These are phyloP conservation scores for Drosophila paulistorum DNA, from an alignment of 1,140 invertebrate species.

Conservation along the genomic window DNA sequence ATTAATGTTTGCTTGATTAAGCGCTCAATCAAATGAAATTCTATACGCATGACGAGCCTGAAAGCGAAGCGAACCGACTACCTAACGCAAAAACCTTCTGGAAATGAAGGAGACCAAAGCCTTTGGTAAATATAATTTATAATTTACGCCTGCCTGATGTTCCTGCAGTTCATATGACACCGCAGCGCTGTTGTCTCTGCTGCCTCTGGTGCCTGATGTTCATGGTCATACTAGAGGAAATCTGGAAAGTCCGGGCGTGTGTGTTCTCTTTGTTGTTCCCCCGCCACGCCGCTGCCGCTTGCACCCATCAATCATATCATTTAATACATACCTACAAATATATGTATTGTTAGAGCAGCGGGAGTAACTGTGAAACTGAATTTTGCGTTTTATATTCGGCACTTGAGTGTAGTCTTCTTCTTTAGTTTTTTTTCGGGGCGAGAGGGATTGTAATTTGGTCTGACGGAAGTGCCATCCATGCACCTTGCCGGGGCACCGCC, in stretches of 20 bases:
- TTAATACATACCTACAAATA: constrained; percentile 41
- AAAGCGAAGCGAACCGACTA: constrained; percentile 38
- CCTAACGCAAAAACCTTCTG: constrained; percentile 21
- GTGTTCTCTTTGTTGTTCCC: constrained; percentile 18
- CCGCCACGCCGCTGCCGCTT: constrained; percentile 24
- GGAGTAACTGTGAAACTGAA: constrained; percentile 40
- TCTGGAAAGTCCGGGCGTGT: constrained; percentile 10
- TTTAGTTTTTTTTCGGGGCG: constrained; percentile 35
- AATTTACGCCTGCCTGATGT: constrained; percentile 43
- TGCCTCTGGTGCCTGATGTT: not conserved
- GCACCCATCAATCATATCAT: constrained; percentile 66
- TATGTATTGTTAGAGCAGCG: constrained; percentile 21
- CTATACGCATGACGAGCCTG: constrained; percentile 71
- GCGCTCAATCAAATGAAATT: constrained; percentile 80
- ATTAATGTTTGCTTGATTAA: constrained; percentile 81
- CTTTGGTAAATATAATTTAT: constrained; percentile 70
- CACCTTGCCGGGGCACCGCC: constrained; percentile 19
- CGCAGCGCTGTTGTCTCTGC: not conserved
- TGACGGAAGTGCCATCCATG: constrained; percentile 54
- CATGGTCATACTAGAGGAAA: constrained; percentile 17
- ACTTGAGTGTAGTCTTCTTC: constrained; percentile 54
- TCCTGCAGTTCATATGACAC: constrained; percentile 40
- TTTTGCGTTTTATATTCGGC: constrained; percentile 69
- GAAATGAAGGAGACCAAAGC: constrained; percentile 28
- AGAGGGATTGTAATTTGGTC: not conserved